Conservation (phyloP, 1,140 invertebrate species). For the Mylabris phalerata region DNA sequence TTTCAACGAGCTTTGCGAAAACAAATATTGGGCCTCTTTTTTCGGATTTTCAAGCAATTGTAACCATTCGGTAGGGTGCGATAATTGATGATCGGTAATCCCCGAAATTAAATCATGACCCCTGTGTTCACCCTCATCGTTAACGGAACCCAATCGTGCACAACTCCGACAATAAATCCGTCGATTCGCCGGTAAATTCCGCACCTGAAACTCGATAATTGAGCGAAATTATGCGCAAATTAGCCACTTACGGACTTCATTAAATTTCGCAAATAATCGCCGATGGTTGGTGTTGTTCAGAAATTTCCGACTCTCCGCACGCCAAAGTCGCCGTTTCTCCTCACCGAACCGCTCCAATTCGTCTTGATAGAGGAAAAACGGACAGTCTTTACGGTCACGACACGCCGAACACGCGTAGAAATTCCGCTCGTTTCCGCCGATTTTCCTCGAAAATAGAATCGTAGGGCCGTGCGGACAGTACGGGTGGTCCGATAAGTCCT, state of each 20-base stretch:
- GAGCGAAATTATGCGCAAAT: slow-evolving; percentile 18
- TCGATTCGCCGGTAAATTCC: slow-evolving; percentile 38
- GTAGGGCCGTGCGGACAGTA: slow-evolving; percentile 60
- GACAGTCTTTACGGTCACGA: slow-evolving; percentile 66
- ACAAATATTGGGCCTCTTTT: slow-evolving; percentile 71
- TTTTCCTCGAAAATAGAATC: slow-evolving; percentile 54
- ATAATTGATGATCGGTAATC: slow-evolving; percentile 47
- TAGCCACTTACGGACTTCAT: slow-evolving; percentile 34
- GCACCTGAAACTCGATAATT: slow-evolving; percentile 35
- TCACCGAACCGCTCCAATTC: slow-evolving; percentile 33
- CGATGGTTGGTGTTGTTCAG: slow-evolving; percentile 46
- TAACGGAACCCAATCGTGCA: slow-evolving; percentile 47
- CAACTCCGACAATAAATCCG: slow-evolving; percentile 60
- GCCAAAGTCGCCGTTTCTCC: slow-evolving; percentile 40
- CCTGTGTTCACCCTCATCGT: slow-evolving; percentile 44
- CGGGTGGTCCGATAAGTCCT: slow-evolving; percentile 44
- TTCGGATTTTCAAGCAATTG: slow-evolving; percentile 56
- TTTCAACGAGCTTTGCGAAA: slow-evolving; percentile 50
- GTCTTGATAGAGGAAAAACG: slow-evolving; percentile 55
- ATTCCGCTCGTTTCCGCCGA: slow-evolving; percentile 31
- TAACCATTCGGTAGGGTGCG: slow-evolving; percentile 53
- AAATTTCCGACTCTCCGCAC: slow-evolving; percentile 47
- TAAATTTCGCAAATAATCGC: slow-evolving; percentile 47
- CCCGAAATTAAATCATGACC: slow-evolving; percentile 44
- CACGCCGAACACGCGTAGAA: slow-evolving; percentile 77